Conservation (phyloP, 1,140 invertebrate species). For the Temnothorax nylanderi region DNA sequence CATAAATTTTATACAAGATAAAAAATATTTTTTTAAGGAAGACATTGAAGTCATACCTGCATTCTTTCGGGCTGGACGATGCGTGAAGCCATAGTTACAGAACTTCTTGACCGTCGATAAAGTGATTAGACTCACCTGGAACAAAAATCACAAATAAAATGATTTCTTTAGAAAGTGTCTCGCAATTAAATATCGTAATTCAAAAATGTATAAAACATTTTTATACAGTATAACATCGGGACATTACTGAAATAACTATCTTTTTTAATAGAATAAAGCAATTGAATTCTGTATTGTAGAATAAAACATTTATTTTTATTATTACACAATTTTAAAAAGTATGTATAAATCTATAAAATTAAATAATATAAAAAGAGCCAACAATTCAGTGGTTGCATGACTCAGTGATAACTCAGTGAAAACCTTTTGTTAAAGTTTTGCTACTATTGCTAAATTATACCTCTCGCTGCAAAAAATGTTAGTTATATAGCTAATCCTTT, state of each 20-base stretch:
- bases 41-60: constrained; percentile 59
- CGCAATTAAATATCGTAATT: not conserved
- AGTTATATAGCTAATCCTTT: too few relatives aligned
- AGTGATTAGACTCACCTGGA: constrained; percentile 68
- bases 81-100: constrained; percentile 48
- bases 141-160: constrained; percentile 16
- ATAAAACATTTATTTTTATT: not conserved
- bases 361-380: too few relatives aligned
- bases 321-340: too few relatives aligned
- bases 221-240: not conserved
- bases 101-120: constrained; percentile 33
- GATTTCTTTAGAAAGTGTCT: constrained; percentile 11
- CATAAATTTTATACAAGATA: not conserved
- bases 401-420: too few relatives aligned
- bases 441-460: too few relatives aligned
- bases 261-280: not conserved
- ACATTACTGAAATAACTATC: not conserved
- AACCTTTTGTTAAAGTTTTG: too few relatives aligned
- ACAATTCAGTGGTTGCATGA: too few relatives aligned
- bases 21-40: not conserved
- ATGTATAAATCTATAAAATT: too few relatives aligned
- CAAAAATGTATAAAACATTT: not conserved
- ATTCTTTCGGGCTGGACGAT: constrained; percentile 55
- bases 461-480: too few relatives aligned
- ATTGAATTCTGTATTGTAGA: not conserved